A percentile compares a stretch with the other conserved stretches of the same genome.
These are phyloP conservation scores for Agriopis marginaria DNA, from an alignment of 2,888 invertebrate species.

Conservation along the genomic window DNA sequence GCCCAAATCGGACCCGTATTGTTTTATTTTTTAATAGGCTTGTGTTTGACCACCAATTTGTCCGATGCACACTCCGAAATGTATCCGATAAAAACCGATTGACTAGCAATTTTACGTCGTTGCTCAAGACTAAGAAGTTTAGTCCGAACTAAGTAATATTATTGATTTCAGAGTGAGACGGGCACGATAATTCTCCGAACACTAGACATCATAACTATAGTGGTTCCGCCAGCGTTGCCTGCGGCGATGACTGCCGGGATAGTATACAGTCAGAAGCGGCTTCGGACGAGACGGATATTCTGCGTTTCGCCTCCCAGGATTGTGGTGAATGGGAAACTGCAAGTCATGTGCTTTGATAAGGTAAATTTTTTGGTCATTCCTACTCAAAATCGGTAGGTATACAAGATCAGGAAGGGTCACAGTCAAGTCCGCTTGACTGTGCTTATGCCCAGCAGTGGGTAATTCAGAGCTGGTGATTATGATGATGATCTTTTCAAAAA, in stretches of 20 bases:
- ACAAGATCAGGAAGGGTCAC: no score
- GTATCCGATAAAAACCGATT: no score
- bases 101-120: no score
- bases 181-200: conserved; percentile 91
- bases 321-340: conserved; percentile 92
- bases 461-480: no score
- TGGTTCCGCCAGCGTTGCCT: conserved; percentile 96
- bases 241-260: conserved; percentile 95
- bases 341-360: conserved; percentile 96
- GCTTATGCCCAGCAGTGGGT: no score
- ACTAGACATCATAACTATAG: conserved; percentile 96
- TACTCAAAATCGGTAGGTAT: not conserved
- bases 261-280: conserved; percentile 90
- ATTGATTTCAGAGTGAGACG: conserved; percentile 74
- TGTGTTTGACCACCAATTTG: no score
- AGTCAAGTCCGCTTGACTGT: no score
- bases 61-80: no score
- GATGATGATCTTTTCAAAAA: no score
- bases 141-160: not conserved
- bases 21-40: no score
- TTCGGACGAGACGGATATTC: conserved; percentile 89
- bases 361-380: conserved; percentile 71
- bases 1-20: no score
- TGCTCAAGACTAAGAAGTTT: no score
- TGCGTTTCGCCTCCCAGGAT: conserved; percentile 93